Conservation (phyloP, 2,797 vertebrate species). For the Scyliorhinus canicula region DNA sequence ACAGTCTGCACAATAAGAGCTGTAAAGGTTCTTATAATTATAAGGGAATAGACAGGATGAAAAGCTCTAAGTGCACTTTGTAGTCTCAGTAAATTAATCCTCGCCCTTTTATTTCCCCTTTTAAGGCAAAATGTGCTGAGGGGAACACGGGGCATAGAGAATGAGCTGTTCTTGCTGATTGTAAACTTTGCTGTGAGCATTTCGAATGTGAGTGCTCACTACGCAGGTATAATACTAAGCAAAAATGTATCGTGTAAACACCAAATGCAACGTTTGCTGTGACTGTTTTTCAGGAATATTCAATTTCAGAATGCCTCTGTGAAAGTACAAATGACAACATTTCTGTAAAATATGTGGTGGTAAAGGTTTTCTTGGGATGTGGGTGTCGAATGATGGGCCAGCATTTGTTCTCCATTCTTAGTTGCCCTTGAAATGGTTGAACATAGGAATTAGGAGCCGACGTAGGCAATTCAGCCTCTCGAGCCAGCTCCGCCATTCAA, state of each 20-base stretch:
- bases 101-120: not conserved
- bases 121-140: not conserved
- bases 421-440: too few species aligned
- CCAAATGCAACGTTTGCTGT: not conserved
- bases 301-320: not conserved
- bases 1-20: not conserved
- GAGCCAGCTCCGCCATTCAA: too few species aligned
- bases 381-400: too few species aligned
- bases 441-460: too few species aligned
- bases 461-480: too few species aligned
- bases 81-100: not conserved
- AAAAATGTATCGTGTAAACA: not conserved
- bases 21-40: constrained; percentile 6
- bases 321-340: not conserved
- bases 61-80: constrained; percentile 6
- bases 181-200: not conserved
- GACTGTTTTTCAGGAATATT: not conserved
- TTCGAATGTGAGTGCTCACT: not conserved
- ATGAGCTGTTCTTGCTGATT: not conserved
- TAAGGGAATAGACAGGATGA: not conserved
- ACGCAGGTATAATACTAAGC: not conserved
- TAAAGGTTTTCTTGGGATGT: not conserved
- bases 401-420: too few species aligned
- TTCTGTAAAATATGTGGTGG: not conserved
- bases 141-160: not conserved